Evolutionary conservation across 2,113 vertebrate genomes (phyloP).

Genomic region (Fulica atra): DNA sequence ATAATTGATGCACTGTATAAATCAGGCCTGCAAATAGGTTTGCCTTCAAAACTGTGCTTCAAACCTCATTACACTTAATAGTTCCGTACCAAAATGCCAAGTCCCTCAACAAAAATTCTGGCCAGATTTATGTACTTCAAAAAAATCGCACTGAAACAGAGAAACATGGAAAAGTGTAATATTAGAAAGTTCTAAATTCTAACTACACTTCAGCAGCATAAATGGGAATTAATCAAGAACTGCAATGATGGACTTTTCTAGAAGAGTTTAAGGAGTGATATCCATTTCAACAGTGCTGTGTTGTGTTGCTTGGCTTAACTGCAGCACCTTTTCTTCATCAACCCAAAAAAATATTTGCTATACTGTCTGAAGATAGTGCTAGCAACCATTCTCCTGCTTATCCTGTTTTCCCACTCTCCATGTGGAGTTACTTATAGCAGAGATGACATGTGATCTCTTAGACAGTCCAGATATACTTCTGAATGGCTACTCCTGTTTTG

Average conservation of each 20-base stretch:
- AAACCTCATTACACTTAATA: not conserved
- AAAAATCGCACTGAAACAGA: not conserved
- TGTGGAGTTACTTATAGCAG: not conserved
- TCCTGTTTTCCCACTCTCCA: not conserved
- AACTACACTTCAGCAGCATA: not conserved
- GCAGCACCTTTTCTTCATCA: not conserved
- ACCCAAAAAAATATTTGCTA: not conserved
- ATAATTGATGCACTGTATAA: not conserved
- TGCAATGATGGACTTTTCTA: not conserved
- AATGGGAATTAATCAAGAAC: not conserved
- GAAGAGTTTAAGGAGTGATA: not conserved
- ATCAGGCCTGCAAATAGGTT: not conserved
- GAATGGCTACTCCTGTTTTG: not conserved
- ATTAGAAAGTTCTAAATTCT: constrained; percentile 17
- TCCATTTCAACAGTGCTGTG: not conserved
- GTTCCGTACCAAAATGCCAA: not conserved
- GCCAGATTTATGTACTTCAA: not conserved
- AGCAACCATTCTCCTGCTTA: not conserved
- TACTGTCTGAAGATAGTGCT: not conserved
- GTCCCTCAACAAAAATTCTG: not conserved
- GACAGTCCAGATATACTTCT: not conserved
- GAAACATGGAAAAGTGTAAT: not conserved
- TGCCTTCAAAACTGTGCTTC: not conserved
- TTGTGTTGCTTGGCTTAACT: not conserved
- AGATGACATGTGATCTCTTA: not conserved